Evolutionary conservation across 2,113 vertebrate genomes (phyloP), one percentile per base, ranked within the genome.

Genomic region (Larimichthys polyactis): DNA sequence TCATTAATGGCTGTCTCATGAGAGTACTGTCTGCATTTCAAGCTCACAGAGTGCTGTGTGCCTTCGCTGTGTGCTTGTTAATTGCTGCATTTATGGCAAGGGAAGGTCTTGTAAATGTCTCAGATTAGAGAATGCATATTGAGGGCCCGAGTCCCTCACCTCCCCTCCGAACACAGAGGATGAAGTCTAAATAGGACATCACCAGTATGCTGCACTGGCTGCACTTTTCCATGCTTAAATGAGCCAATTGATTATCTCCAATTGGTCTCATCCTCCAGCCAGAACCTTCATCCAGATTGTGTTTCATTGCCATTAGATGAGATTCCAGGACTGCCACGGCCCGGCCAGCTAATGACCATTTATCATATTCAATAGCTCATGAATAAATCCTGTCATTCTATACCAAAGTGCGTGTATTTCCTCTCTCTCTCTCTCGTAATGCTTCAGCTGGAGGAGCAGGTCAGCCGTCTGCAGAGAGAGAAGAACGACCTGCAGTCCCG

Each of bases 401-500:
- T 48, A 36, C 72, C 63, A 64, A 86, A 82, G 17, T 75, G 24
- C 58, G 64, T 44, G 19, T 65, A 55, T 74, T 70, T 70, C 75
- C 79, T 52, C 62, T 29, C 29, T 29, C 54, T 76, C 64, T 49
- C 71, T 89, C 36, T 46, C 48, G 4, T 64, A 51, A 44, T 82
- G 58, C 59, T 71, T 82, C 94, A 99, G 98, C 92, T 99, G 94
- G 98, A 99, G 81, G 98, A 99, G 91, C 98, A 99, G 94, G 79
- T 99, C 92, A 98, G 97, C 87, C 97, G 98, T 59, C 94, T 98
- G 81, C 98, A 99, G 93, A 94, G 98, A 62, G 98, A 99, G 92
- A 99, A 98, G 93, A 99, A 99, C 0, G 98, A 99, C 82, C 92
- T 99, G 85, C 98, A 99, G 95, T 98, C 96, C 49, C 96, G 98